A percentile compares a stretch with the other conserved stretches of the same genome.
Conservation (phyloP, 1,140 invertebrate species). For the Coboldia fuscipes region DNA sequence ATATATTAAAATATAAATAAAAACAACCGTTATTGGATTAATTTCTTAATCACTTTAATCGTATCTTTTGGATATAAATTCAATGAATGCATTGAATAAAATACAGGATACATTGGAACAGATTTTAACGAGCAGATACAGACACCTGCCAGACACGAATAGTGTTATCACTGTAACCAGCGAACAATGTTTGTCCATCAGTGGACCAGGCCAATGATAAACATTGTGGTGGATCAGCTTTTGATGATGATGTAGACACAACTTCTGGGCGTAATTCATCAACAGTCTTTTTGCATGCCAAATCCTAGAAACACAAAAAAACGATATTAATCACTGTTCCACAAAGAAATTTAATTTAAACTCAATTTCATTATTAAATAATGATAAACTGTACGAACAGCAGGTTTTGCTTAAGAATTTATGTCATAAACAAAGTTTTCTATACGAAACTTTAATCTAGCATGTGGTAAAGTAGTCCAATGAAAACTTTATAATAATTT, state of each 20-base stretch:
- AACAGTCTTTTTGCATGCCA: slow-evolving; percentile 98
- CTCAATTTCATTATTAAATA: background rate
- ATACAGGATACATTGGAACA: no score
- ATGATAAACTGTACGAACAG: background rate
- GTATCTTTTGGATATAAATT: no score
- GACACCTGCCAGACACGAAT: slow-evolving; percentile 98
- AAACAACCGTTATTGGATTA: no score
- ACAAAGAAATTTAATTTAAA: background rate
- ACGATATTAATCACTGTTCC: no score
- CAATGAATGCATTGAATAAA: no score
- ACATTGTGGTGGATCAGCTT: slow-evolving; percentile 85
- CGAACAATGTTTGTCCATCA: slow-evolving; percentile 96
- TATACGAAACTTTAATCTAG: no score
- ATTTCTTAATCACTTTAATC: no score
- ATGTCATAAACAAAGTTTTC: background rate
- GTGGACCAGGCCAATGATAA: slow-evolving; percentile 96
- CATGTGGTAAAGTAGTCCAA: no score
- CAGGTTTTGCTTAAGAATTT: background rate
- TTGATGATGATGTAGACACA: slow-evolving; percentile 41
- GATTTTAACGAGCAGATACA: slow-evolving; percentile 48
- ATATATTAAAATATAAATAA: no score
- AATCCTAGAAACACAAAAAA: slow-evolving; percentile 40
- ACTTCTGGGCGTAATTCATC: slow-evolving; percentile 95
- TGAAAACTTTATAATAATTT: no score
- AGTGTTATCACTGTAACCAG: slow-evolving; percentile 95